These are phyloP conservation scores for Ophioninae sp. DNA, from an alignment of 2,888 invertebrate species.

Conservation along the genomic window DNA sequence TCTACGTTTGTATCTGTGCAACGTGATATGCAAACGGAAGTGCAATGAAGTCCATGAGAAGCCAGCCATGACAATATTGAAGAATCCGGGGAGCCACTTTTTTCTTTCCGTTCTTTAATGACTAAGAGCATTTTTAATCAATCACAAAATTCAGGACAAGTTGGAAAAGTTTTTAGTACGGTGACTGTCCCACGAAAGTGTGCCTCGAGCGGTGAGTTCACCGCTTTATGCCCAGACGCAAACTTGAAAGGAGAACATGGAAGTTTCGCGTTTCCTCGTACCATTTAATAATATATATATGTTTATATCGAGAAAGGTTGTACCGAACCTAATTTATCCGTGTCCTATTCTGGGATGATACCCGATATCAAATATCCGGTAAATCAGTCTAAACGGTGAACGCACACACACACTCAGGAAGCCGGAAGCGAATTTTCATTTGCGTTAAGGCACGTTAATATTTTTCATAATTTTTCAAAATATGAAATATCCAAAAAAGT, in stretches of 20 bases:
- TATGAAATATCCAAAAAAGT: too few relatives aligned
- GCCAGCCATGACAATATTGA: slow-evolving; percentile 10
- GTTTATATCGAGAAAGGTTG: too few relatives aligned
- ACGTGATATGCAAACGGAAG: background rate
- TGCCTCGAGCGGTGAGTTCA: slow-evolving; percentile 3
- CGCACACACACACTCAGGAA: too few relatives aligned
- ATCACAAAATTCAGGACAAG: slow-evolving; percentile 22
- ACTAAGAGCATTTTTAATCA: slow-evolving; percentile 47
- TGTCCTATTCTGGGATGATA: too few relatives aligned
- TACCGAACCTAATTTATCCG: too few relatives aligned
- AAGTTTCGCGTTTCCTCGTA: slow-evolving; percentile 21
- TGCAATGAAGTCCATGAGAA: background rate
- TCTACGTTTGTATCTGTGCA: background rate
- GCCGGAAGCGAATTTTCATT: too few relatives aligned
- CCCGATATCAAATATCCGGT: too few relatives aligned
- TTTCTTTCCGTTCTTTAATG: background rate
- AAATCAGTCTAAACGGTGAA: too few relatives aligned
- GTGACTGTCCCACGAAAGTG: slow-evolving; percentile 1
- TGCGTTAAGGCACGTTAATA: too few relatives aligned
- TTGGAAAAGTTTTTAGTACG: slow-evolving; percentile 18
- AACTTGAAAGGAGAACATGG: background rate
- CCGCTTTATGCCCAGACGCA: slow-evolving; percentile 1
- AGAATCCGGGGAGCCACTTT: background rate
- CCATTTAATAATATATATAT: background rate
- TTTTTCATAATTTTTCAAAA: too few relatives aligned